Base-by-base conservation (phyloP, 92 coral and sea anemone species). In the Virgularia gustaviana region DNA sequence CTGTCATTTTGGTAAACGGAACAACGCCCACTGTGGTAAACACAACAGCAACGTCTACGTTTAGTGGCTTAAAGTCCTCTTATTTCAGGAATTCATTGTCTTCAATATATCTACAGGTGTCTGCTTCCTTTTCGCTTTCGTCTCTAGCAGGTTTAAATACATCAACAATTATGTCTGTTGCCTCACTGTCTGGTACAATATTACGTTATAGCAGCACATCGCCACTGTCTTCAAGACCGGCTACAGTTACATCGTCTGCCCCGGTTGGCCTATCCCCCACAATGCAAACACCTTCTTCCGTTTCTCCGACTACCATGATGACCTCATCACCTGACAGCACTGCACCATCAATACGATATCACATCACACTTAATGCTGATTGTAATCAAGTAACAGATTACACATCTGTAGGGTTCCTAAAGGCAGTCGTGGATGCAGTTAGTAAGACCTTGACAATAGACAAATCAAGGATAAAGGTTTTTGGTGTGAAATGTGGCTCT, bases 401-500 rank as follows among this genome's bases (percentile, higher is more conserved):
- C 33, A 31, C 43, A 33, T 66, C 73, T 6, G 22, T 1, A 56
- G 53, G 8, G 2, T 91, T 91, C 57, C 38, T 30, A 43, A 15
- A 42, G 4, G 81, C 42, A 27, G 72, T 88, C 41, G 64, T 12
- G 25, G 0, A 7, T 15, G 55, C 29, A 16, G 66, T 81, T 19
- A 67, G 90, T 33, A 25, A 0, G 0, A 19, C 63, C 7, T 66
- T 89, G 32, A 20, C 28, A 2, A 58, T 89, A 32, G 22, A 41
- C 6, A 28, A 12, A 36, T 57, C 76, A 6, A 58, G 49, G 9
- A 73, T 91, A 51, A 39, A 1, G 5, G 66, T 89, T 7, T 38
- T 36, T 24, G 31, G 49, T 2, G 47, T 89, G 19, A 20, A 2
- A 4, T 91, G 96, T 59, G 96, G 97, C 8, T 91, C 97, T 22